Percentiles rank a stretch among this genome's conserved stretches.
Conservation (phyloP, 2,113 vertebrate species). For the Brachypodius melanocephalos region DNA sequence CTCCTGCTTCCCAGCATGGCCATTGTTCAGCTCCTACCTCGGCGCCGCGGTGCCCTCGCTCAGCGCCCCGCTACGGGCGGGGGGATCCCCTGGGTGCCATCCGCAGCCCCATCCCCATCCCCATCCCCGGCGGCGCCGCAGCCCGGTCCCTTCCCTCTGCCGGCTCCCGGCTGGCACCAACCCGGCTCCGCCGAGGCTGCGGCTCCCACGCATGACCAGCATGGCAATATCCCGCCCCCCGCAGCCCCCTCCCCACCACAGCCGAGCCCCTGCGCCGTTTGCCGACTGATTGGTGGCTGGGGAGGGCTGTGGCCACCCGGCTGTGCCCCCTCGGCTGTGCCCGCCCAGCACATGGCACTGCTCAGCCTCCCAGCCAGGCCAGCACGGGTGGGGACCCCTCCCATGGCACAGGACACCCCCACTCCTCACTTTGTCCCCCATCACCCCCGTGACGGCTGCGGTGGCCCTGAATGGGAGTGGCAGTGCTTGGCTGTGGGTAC, state of each 20-base stretch:
- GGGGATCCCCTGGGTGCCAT: neutral
- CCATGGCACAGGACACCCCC: neutral
- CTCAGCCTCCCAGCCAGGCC: neutral
- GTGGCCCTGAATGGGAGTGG: neutral
- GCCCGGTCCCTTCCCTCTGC: neutral
- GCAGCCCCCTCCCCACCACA: neutral
- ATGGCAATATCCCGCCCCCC: neutral
- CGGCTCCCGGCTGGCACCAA: neutral
- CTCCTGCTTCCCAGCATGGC: neutral
- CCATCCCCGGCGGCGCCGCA: neutral
- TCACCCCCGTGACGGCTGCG: neutral
- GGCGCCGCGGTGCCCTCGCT: neutral
- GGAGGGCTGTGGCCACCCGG: neutral
- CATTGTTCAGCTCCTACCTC: conserved; percentile 32
- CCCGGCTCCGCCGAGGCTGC: neutral
- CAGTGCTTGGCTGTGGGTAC: accelerated
- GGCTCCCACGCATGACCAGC: conserved; percentile 29
- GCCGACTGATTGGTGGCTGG: neutral
- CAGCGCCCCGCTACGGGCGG: neutral
- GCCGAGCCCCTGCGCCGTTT: neutral
- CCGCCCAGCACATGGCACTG: neutral
- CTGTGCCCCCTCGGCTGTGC: neutral
- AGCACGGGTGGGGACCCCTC: neutral
- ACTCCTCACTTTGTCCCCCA: neutral
- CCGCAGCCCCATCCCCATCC: neutral